Evolutionary conservation across 2,113 vertebrate genomes (phyloP), one percentile per base, ranked within the genome.

Genomic region (Saimiri boliviensis): DNA sequence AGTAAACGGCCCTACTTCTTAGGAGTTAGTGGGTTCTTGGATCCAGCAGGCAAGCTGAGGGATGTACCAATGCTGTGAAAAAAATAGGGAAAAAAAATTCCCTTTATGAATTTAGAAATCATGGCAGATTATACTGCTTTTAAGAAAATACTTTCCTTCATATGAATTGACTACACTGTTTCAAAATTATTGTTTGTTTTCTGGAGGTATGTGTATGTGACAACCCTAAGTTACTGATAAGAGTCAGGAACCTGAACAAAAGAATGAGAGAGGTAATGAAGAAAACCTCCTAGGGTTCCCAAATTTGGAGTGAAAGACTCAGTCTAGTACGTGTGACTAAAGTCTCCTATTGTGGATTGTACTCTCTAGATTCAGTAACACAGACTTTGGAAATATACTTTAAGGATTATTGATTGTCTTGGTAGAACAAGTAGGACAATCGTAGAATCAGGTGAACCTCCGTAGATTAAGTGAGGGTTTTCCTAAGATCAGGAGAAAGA

Each of bases 161-260:
- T 45, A 88, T 35, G 32, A 91, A 83, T 85, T 89, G 56, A 90
- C 40, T 89, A 30, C 25, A 91, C 1, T 79, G 16, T 19, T 74
- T 77, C 32, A 68, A 37, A 92, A 93, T 95, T 76, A 94, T 21
- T 77, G 10, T 68, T 92, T 86, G n/a, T 81, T 80, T 87, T 82
- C n/a, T 49, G 88, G 37, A 66, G 54, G 49, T 81, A 1, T 96
- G 27, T 95, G 17, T 90, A 63, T 56, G 6, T 93, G 60, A 54
- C 37, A 95, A 76, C 3, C 3, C 0, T 49, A 93, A 95, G 17
- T 84, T 81, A 83, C 6, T 30, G 21, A 68, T 40, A 73, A 37
- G 25, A 92, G 8, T 87, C 14, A 90, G 37, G 27, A 80, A 82
- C 11, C 74, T 19, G 23, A 49, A 89, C 0, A 91, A 42, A 85